These are phyloP conservation scores for Nephrotoma flavescens DNA, from an alignment of 2,888 invertebrate species.

Conservation along the genomic window DNA sequence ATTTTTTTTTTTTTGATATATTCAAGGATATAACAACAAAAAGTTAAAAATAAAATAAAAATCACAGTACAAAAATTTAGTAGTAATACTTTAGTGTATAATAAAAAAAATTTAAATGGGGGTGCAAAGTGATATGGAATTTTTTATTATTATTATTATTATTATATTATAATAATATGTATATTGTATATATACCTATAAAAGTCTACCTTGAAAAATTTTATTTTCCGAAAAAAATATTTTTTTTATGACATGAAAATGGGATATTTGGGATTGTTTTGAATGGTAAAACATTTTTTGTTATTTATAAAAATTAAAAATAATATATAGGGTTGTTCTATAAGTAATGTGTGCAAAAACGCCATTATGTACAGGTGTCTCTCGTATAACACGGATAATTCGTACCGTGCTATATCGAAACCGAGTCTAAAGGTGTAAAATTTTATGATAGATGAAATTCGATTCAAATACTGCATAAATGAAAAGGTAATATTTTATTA, in stretches of 20 bases:
- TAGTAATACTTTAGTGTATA: background rate
- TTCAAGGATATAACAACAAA: background rate
- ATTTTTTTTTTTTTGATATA: background rate
- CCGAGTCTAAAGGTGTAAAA: no score
- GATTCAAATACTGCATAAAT: no score
- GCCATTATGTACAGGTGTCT: background rate
- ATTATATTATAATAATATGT: background rate
- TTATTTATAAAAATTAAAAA: background rate
- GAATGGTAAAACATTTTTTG: background rate
- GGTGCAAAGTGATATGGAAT: background rate
- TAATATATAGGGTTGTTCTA: background rate
- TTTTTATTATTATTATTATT: background rate
- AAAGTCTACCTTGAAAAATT: background rate
- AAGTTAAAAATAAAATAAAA: background rate
- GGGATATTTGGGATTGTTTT: background rate
- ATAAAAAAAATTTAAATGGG: background rate
- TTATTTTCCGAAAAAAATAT: background rate
- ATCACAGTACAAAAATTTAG: background rate
- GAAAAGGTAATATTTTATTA: no score
- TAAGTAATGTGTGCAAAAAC: background rate
- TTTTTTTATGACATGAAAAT: background rate
- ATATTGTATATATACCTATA: background rate
- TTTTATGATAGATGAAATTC: no score
- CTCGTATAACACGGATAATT: no score
- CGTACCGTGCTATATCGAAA: no score